Base-by-base conservation (phyloP, 2,888 invertebrate genomes). In the Agonopterix alstromeriana region DNA sequence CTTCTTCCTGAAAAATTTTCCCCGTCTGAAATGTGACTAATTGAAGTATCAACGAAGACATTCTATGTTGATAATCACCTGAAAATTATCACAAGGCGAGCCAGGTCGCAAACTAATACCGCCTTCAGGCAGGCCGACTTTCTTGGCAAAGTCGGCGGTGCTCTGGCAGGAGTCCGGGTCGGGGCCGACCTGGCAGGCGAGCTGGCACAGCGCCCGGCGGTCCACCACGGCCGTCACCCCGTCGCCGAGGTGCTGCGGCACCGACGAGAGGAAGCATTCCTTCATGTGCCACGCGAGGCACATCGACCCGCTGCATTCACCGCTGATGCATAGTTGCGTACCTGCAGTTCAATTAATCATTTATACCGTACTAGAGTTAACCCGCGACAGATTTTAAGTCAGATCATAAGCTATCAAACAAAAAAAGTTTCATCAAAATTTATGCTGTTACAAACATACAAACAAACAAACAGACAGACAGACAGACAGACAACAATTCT, bases 61-160 rank as follows among this genome's bases (percentile, higher is more conserved):
- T n/a, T n/a, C 17, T 17, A 17, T 17, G 17, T 4, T 17, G 17
- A 17, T 17, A 17, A 17, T 47, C 80, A 94, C 95, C 91, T 97
- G 96, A 90, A 98, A 99, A 85, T 99, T 98, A 83, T 99, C 98
- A 82, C 99, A 99, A 0, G 99, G 99, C 45, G 98, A 97, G 14
- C 99, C 98, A 5, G 98, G 98, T 46, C 97, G 90, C 55, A 98
- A 84, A 62, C 95, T 96, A 57, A 97, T 96, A 10, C 96, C 97
- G 10, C 94, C 95, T 1, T 83, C 81, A 0, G 95, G 95, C 63
- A 97, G 78, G 27, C 93, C 94, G 17, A 94, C 93, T 17, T 90
- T 71, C 8, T 90, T 80, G 0, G 95, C 94, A 80, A 97, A 96
- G 77, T 97, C 96, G 45, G 95, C 96, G 2, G 97, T 97, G 72